Evolutionary conservation across 2,797 vertebrate genomes (phyloP).

Genomic region (Pipistrellus nathusii): DNA sequence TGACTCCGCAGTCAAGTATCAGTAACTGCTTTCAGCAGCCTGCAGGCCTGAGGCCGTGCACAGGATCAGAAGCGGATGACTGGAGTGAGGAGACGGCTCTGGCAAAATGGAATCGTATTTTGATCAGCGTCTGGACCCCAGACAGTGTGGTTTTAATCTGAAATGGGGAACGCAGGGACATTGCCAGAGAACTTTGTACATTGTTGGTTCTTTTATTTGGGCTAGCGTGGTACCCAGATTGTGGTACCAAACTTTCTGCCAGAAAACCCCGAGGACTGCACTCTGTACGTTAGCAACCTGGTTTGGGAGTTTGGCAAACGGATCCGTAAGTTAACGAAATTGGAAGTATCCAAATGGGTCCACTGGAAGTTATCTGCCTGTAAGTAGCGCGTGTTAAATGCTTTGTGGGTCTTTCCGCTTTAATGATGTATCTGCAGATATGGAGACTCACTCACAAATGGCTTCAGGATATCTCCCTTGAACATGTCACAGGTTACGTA

Average conservation of each 20-base stretch:
- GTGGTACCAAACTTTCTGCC: slow-evolving; percentile 2
- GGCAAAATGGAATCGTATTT: slow-evolving; percentile 23
- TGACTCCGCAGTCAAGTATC: not conserved
- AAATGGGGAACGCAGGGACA: not conserved
- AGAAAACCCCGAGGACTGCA: not conserved
- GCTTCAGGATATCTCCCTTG: not conserved
- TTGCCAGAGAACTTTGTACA: slow-evolving; percentile 58
- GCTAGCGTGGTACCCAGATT: slow-evolving; percentile 60
- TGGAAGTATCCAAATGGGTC: not conserved
- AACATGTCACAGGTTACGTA: not conserved
- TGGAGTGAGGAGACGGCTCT: not conserved
- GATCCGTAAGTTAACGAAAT: slow-evolving; percentile 19
- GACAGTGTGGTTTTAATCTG: slow-evolving; percentile 25
- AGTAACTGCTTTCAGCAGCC: not conserved
- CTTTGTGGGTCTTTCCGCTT: not conserved
- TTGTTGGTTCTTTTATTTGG: slow-evolving; percentile 46
- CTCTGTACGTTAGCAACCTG: not conserved
- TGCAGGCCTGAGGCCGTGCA: not conserved
- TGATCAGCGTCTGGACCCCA: slow-evolving; percentile 35
- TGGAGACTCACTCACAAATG: not conserved
- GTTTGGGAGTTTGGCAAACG: slow-evolving; percentile 37
- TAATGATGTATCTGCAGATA: not conserved
- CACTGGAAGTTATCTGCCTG: slow-evolving; percentile 3
- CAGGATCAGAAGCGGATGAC: not conserved
- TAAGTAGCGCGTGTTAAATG: not conserved